Base-by-base conservation (phyloP, 1,140 invertebrate species). In the Helicoverpa zea region DNA sequence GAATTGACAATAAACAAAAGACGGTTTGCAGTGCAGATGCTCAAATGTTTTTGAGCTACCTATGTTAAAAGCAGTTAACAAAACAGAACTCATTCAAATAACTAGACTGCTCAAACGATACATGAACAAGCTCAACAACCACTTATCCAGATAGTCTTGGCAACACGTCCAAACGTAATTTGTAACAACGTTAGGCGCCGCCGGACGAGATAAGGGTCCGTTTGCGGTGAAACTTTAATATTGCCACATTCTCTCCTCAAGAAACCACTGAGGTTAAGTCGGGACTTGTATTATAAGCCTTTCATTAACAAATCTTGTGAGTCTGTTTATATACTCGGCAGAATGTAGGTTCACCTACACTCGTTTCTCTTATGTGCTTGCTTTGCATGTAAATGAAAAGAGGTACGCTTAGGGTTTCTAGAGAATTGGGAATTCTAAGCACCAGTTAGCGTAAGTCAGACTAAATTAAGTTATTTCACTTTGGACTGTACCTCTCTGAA, bases 221-320 rank as follows among this genome's bases (percentile, higher is more conserved):
- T 81, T 81, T 83, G 78, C 54, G 61, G 76, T 13, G 64, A 82
- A 84, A 83, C 74, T 86, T 86, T 85, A 63, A 83, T 83, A 84
- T 79, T 80, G 58, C 73, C 58, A 76, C 75, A 66, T 78, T 66
- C 63, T 18, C 18, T 78, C 61, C 75, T 66, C 61, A 66, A 78
- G 75, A 66, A 76, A 76, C 73, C 73, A 18, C 43, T 43, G 73
- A 76, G 51, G 61, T 77, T 77, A 66, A 77, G 61, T 47, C 51
- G 51, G 51, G 49, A 54, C 61, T 23, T 54, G 61, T 23, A 30
- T 43, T 43, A 43, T 66, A 54, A 77, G 75, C 47, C 54, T 73
- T 73, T 58, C 51, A 77, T 64, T 63, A 54, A 10, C 13, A 54
- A 66, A 49, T 64, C 59, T 64, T 54, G 14, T 64, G 16, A 7